Percentiles rank a stretch among this genome's conserved stretches.
Conservation (phyloP, 2,113 vertebrate species). For the Catharus fuscescens region DNA sequence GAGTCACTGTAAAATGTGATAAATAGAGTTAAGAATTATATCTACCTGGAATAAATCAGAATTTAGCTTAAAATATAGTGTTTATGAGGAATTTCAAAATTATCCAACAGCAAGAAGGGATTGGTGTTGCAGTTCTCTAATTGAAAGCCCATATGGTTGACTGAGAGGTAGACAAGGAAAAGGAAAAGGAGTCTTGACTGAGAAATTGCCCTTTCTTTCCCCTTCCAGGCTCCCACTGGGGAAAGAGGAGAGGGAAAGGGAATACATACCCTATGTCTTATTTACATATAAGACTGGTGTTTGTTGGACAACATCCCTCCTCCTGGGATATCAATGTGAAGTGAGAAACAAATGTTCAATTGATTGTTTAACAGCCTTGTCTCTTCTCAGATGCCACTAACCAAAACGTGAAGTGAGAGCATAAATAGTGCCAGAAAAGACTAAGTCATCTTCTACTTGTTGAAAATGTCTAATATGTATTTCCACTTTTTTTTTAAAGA, state of each 20-base stretch:
- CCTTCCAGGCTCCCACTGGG: not conserved
- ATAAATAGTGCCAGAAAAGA: not conserved
- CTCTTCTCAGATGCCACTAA: constrained; percentile 9
- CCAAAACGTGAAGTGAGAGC: not conserved
- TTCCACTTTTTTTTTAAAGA: not conserved
- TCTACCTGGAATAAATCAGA: not conserved
- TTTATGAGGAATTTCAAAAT: not conserved
- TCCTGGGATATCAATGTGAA: constrained; percentile 34
- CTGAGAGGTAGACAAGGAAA: not conserved
- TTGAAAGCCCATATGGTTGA: not conserved
- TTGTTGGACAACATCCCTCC: not conserved
- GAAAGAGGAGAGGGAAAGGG: not conserved
- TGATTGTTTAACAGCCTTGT: constrained; percentile 32
- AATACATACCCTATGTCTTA: not conserved
- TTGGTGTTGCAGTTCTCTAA: not conserved
- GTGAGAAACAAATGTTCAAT: constrained; percentile 36
- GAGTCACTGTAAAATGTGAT: not conserved
- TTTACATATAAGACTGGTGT: constrained; percentile 12
- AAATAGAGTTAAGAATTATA: not conserved
- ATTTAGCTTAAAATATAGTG: not conserved
- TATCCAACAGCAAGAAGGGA: not conserved
- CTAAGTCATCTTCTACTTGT: not conserved
- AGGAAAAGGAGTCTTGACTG: not conserved
- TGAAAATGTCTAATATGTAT: not conserved
- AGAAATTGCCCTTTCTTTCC: constrained; percentile 19